phyloP scores from a whole-genome alignment of 2,888 invertebrate genomes.

The Dasysyrphus tricinctus region DNA sequence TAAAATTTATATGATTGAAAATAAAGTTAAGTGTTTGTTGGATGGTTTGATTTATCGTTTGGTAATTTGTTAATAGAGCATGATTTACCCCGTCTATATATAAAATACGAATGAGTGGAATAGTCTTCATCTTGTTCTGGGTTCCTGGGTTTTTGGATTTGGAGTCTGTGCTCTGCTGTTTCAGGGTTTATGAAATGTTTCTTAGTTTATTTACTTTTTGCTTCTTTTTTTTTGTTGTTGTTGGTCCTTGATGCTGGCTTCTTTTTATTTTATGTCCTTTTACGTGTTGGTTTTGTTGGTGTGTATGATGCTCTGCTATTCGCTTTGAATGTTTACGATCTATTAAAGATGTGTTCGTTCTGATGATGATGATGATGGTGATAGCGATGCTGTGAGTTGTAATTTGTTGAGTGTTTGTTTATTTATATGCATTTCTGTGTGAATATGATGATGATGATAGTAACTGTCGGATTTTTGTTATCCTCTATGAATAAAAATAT shows the following conservation, averaged over 20 bases:
- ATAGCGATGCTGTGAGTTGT: constrained; percentile 62
- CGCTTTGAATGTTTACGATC: constrained; percentile 71
- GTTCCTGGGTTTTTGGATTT: not conserved
- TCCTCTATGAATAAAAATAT: constrained; percentile 1
- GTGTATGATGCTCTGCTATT: constrained; percentile 10
- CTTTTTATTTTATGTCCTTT: constrained; percentile 75
- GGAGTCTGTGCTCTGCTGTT: constrained; percentile 17
- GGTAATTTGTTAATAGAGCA: constrained; percentile 79
- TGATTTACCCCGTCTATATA: constrained; percentile 77
- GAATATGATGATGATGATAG: constrained; percentile 37
- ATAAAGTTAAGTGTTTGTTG: constrained; percentile 79
- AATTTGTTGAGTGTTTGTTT: constrained; percentile 71
- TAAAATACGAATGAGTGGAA: constrained; percentile 52
- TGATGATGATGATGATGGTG: constrained; percentile 57
- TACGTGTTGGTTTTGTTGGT: constrained; percentile 64
- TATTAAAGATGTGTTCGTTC: constrained; percentile 71
- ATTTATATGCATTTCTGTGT: constrained; percentile 70
- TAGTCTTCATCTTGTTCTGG: constrained; percentile 26
- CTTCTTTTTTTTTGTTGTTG: constrained; percentile 37
- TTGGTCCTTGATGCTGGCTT: constrained; percentile 37
- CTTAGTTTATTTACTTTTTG: constrained; percentile 68
- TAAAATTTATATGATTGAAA: constrained; percentile 79
- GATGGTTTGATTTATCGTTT: constrained; percentile 78
- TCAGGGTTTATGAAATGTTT: constrained; percentile 72
- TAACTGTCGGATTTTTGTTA: constrained; percentile 26